These are phyloP conservation scores for Rhynchomys soricoides DNA, from an alignment of 2,113 vertebrate genomes.

Conservation along the genomic window DNA sequence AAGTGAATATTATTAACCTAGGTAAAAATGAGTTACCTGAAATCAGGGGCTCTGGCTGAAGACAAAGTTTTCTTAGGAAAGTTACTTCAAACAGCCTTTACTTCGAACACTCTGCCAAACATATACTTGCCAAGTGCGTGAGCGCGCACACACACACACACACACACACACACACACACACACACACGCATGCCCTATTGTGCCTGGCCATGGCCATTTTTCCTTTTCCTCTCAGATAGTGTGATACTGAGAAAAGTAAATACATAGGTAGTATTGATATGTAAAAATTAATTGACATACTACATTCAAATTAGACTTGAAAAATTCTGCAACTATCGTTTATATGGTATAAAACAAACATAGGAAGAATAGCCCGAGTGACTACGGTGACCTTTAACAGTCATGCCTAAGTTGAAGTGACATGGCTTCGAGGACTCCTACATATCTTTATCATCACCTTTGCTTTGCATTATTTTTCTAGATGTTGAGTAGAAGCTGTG, in stretches of 20 bases:
- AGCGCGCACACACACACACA: not conserved
- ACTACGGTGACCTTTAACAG: not conserved
- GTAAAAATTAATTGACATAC: not conserved
- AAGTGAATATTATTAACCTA: not conserved
- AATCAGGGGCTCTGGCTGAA: slow-evolving; percentile 13
- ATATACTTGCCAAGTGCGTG: not conserved
- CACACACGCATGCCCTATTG: not conserved
- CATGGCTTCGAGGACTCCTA: not conserved
- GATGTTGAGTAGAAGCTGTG: not conserved
- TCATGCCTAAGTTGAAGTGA: slow-evolving; percentile 32
- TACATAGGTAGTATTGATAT: not conserved
- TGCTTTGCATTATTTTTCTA: not conserved
- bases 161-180: not conserved
- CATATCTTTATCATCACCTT: not conserved
- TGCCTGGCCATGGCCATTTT: not conserved
- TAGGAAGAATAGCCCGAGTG: slow-evolving; percentile 28
- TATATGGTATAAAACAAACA: slow-evolving; percentile 4
- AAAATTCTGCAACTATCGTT: not conserved
- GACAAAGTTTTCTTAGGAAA: not conserved
- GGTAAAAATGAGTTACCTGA: slow-evolving; percentile 43
- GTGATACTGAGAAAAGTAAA: not conserved
- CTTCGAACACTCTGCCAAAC: not conserved
- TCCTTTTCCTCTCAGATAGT: not conserved
- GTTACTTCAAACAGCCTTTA: slow-evolving; percentile 3
- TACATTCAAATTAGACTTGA: slow-evolving; percentile 9